phyloP scores from a whole-genome alignment of 2,113 vertebrate species.

The Puma concolor region DNA sequence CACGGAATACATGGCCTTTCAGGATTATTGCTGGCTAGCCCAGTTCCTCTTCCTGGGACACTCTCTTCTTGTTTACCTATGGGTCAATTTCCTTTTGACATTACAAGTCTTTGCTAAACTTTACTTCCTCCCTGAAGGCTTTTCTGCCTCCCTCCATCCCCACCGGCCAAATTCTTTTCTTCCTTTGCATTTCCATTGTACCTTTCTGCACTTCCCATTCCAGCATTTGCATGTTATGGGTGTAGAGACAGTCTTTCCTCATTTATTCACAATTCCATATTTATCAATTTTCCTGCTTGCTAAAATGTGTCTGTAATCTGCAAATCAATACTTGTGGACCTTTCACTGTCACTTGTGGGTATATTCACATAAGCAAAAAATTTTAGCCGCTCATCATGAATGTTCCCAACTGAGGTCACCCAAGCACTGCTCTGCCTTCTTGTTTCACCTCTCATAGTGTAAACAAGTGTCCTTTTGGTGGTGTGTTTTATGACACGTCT shows the following conservation, averaged over 20 bases:
- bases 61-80: background rate
- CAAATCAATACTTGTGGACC: background rate
- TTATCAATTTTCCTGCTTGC: background rate
- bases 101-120: background rate
- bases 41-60: background rate
- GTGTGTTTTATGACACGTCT: background rate
- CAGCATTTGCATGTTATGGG: background rate
- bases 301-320: background rate
- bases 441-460: background rate
- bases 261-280: background rate
- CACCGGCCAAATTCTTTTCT: background rate
- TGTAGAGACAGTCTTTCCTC: background rate
- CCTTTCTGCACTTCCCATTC: background rate
- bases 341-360: background rate
- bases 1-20: background rate
- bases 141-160: background rate
- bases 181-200: background rate
- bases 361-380: background rate
- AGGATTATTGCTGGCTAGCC: background rate
- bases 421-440: background rate
- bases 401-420: background rate
- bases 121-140: background rate
- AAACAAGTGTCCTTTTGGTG: background rate
- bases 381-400: background rate
- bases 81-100: slow-evolving; percentile 3